Conservation (phyloP, 1,140 invertebrate species). For the Drosophila serrata region DNA sequence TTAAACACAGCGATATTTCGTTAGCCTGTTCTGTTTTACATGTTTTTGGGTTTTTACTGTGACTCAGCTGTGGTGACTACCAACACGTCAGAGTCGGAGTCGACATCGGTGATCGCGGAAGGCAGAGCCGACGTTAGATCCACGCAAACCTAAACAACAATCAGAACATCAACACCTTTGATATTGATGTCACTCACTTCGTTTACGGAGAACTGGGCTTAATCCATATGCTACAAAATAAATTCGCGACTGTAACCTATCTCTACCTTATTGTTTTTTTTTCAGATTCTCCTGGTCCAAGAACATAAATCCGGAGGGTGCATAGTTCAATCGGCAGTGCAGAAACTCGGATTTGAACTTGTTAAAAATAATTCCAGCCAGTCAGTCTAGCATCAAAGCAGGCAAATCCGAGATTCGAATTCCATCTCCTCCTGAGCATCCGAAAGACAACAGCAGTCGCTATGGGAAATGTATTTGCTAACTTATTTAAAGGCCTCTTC, state of each 20-base stretch:
- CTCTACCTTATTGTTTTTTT: slow-evolving; percentile 6
- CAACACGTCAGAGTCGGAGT: slow-evolving; percentile 25
- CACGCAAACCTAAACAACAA: not conserved
- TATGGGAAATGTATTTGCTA: slow-evolving; percentile 95
- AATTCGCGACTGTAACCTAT: slow-evolving; percentile 2
- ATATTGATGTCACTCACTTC: not conserved
- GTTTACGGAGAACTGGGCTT: not conserved
- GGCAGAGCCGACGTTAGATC: not conserved
- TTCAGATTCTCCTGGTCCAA: slow-evolving; percentile 69
- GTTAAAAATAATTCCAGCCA: slow-evolving; percentile 65
- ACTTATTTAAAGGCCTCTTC: slow-evolving; percentile 97
- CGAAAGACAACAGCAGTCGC: slow-evolving; percentile 74
- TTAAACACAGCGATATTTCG: slow-evolving; percentile 10
- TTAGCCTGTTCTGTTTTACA: not conserved
- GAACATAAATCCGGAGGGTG: slow-evolving; percentile 61
- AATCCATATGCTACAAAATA: not conserved
- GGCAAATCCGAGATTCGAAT: slow-evolving; percentile 18
- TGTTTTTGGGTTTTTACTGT: slow-evolving; percentile 16
- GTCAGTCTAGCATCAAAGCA: slow-evolving; percentile 33
- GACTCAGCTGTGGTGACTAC: slow-evolving; percentile 16
- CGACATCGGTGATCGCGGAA: not conserved
- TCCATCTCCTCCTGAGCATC: slow-evolving; percentile 38
- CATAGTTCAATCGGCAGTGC: slow-evolving; percentile 53
- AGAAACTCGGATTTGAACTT: slow-evolving; percentile 78
- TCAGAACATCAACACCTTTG: slow-evolving; percentile 17